Conservation (phyloP, 2,113 vertebrate genomes). For the Corythornis cristatus region DNA sequence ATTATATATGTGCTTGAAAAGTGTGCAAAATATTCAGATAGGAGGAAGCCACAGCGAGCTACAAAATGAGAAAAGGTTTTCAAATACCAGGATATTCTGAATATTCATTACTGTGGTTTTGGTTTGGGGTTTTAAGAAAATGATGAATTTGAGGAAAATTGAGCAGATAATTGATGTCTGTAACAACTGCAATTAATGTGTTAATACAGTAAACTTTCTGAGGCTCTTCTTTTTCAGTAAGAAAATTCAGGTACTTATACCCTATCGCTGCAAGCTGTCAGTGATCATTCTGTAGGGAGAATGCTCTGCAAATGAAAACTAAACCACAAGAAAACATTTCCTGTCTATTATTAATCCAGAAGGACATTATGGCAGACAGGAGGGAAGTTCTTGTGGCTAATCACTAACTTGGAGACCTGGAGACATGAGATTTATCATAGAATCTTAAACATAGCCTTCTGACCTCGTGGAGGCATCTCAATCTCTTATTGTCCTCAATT, state of each 20-base stretch:
- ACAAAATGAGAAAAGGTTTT: neutral
- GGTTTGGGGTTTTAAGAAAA: conserved; percentile 45
- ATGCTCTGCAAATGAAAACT: neutral
- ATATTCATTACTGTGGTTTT: conserved; percentile 25
- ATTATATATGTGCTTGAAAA: conserved; percentile 18
- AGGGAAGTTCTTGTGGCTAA: neutral
- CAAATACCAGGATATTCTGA: conserved; percentile 34
- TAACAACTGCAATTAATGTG: conserved; percentile 69
- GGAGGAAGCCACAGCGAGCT: neutral
- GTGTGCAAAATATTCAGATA: neutral
- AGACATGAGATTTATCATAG: neutral
- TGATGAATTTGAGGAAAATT: conserved; percentile 57
- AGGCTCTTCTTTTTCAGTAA: conserved; percentile 29
- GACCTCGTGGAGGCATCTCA: neutral
- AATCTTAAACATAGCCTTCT: neutral
- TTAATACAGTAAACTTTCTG: conserved; percentile 54
- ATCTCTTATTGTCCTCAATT: neutral
- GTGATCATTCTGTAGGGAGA: neutral
- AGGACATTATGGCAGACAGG: neutral
- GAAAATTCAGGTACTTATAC: neutral
- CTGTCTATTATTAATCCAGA: neutral
- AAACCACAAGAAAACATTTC: neutral
- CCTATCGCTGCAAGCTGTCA: neutral
- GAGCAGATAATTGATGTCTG: conserved; percentile 65
- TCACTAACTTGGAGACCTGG: neutral